Conservation (phyloP, 2,888 invertebrate species). For the Schizotus pectinicornis region DNA sequence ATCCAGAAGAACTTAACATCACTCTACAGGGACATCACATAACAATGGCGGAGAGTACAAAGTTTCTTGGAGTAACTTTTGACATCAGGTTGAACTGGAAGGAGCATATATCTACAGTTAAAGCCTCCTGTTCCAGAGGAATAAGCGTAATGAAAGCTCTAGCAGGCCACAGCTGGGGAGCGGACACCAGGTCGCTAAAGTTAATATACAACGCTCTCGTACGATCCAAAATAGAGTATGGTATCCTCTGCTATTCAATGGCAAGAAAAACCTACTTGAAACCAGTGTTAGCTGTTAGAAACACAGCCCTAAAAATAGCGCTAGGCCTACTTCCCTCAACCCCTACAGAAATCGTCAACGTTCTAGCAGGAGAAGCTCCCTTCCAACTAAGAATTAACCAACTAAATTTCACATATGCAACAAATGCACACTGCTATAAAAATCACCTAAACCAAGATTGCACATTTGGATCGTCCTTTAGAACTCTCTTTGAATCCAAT, state of each 20-base stretch:
- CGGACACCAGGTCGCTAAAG: neutral
- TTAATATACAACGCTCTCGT: conserved; percentile 5
- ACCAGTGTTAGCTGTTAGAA: neutral
- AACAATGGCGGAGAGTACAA: neutral
- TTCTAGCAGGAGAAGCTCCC: no score
- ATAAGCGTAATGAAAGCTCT: conserved; percentile 13
- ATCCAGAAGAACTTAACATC: no score
- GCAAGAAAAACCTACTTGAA: conserved; percentile 1
- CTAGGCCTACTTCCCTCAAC: no score
- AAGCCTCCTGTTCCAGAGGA: neutral
- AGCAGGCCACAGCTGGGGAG: conserved; percentile 8
- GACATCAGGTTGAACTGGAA: conserved; percentile 12
- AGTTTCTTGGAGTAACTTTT: conserved; percentile 14
- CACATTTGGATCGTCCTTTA: no score
- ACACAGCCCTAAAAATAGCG: conserved; percentile 7
- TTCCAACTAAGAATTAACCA: no score
- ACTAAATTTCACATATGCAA: no score
- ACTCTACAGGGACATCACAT: no score
- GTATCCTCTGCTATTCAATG: neutral
- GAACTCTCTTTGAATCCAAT: no score
- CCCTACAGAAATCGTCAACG: no score
- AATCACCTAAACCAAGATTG: no score
- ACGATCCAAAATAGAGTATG: conserved; percentile 4
- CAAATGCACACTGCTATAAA: no score
- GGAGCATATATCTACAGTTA: conserved; percentile 4